Evolutionary conservation across 2,888 invertebrate genomes (phyloP).

Genomic region (Drosophila planitibia): DNA sequence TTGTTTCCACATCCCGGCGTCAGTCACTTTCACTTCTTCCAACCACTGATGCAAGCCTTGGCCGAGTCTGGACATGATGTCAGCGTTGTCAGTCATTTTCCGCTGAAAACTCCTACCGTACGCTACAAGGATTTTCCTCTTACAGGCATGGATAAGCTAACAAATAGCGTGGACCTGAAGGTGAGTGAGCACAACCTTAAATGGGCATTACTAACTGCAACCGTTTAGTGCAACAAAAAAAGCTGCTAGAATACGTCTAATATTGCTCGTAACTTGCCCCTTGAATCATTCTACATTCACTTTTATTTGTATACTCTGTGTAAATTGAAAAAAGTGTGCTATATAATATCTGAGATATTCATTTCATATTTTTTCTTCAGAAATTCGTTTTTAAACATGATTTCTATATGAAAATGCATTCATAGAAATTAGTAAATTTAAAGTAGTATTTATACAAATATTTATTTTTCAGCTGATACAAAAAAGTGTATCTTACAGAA

Average conservation of each 20-base stretch:
- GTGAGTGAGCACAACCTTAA: slow-evolving; percentile 72
- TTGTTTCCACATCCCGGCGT: slow-evolving; percentile 85
- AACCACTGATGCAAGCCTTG: slow-evolving; percentile 85
- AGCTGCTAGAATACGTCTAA: slow-evolving; percentile 6
- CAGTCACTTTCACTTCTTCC: slow-evolving; percentile 86
- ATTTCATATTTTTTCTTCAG: neutral
- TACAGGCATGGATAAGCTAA: slow-evolving; percentile 70
- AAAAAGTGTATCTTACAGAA: neutral
- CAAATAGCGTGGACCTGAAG: slow-evolving; percentile 82
- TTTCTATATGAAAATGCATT: neutral
- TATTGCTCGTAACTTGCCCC: slow-evolving; percentile 17
- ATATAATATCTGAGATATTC: neutral
- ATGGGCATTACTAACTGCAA: neutral
- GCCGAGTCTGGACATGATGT: slow-evolving; percentile 86
- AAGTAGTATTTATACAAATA: no score
- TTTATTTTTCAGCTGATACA: no score
- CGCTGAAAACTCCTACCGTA: slow-evolving; percentile 82
- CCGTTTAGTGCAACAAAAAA: neutral
- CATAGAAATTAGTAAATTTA: neutral
- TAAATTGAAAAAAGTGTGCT: neutral
- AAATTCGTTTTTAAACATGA: neutral
- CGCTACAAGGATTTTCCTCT: slow-evolving; percentile 83
- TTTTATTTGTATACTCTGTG: slow-evolving; percentile 1
- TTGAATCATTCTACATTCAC: slow-evolving; percentile 17
- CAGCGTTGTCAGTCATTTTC: slow-evolving; percentile 86